Evolutionary conservation across 2,888 invertebrate genomes (phyloP).

Genomic region (Saturnia japonica): DNA sequence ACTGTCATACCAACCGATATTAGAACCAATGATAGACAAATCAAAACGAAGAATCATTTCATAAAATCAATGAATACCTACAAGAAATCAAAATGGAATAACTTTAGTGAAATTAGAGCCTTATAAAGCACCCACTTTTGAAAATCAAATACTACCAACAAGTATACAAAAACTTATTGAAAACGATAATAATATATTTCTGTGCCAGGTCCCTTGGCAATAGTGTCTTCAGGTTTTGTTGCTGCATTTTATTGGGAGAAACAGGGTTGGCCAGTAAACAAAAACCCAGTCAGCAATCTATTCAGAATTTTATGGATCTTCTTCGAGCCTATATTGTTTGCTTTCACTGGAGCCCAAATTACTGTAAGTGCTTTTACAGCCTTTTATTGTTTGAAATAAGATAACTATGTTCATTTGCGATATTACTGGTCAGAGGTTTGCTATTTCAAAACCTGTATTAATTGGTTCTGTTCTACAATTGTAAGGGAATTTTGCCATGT

Average conservation of each 20-base stretch:
- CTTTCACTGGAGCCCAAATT: slow-evolving; percentile 92
- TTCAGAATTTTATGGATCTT: slow-evolving; percentile 93
- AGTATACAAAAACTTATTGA: not conserved
- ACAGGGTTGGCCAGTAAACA: slow-evolving; percentile 88
- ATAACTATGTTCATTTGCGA: not conserved
- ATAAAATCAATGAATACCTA: too few relatives aligned
- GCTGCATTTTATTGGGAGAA: slow-evolving; percentile 87
- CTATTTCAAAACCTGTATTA: not conserved
- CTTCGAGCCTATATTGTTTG: slow-evolving; percentile 93
- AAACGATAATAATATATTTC: not conserved
- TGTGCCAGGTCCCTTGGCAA: slow-evolving; percentile 84
- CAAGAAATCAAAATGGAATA: too few relatives aligned
- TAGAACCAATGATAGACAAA: not conserved
- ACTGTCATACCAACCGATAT: not conserved
- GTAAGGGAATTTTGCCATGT: too few relatives aligned
- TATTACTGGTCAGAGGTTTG: not conserved
- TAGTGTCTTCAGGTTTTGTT: slow-evolving; percentile 87
- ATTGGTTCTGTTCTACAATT: too few relatives aligned
- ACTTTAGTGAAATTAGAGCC: too few relatives aligned
- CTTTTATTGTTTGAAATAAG: not conserved
- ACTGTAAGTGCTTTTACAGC: slow-evolving; percentile 69
- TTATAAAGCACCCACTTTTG: too few relatives aligned
- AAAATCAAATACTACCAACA: too few relatives aligned
- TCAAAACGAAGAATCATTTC: not conserved
- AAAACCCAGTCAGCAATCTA: slow-evolving; percentile 88